phyloP scores from a whole-genome alignment of 2,113 vertebrate species.

The Loxodonta africana region DNA sequence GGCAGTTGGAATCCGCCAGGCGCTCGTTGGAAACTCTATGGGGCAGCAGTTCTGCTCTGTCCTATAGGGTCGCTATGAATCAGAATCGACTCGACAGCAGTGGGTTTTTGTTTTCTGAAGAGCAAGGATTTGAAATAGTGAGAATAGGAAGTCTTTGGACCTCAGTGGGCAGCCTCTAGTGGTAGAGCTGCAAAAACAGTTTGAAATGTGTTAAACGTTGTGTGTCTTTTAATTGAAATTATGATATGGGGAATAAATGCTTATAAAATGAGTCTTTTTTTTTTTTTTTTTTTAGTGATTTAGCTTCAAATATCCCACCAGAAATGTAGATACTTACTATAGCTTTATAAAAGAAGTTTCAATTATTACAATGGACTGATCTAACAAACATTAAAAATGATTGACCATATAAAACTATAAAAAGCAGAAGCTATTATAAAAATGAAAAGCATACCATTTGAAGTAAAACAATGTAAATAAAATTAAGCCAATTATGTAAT shows the following conservation, averaged over 20 bases:
- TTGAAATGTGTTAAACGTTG: background rate
- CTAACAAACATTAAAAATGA: conserved; percentile 28
- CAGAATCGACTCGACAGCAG: too few relatives aligned
- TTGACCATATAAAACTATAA: conserved; percentile 31
- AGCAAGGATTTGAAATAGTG: conserved; percentile 35
- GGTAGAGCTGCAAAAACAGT: background rate
- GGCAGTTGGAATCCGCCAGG: too few relatives aligned
- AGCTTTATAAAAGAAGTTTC: conserved; percentile 14
- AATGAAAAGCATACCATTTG: background rate
- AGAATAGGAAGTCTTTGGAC: background rate
- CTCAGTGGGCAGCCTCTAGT: background rate
- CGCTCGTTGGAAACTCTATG: too few relatives aligned
- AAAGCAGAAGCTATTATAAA: background rate
- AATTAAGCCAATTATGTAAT: conserved; percentile 15
- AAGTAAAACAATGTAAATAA: conserved; percentile 56
- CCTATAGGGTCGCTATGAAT: too few relatives aligned
- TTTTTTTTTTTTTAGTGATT: background rate
- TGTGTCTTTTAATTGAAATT: conserved; percentile 1
- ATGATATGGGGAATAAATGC: background rate
- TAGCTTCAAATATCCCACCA: background rate
- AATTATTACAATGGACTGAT: conserved; percentile 25
- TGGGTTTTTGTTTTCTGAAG: background rate
- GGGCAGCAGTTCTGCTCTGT: too few relatives aligned
- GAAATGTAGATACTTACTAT: background rate
- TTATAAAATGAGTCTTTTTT: background rate